A percentile compares a stretch with the other conserved stretches of the same genome.
Conservation (phyloP, 2,888 invertebrate genomes). For the Ypsolopha scabrella region DNA sequence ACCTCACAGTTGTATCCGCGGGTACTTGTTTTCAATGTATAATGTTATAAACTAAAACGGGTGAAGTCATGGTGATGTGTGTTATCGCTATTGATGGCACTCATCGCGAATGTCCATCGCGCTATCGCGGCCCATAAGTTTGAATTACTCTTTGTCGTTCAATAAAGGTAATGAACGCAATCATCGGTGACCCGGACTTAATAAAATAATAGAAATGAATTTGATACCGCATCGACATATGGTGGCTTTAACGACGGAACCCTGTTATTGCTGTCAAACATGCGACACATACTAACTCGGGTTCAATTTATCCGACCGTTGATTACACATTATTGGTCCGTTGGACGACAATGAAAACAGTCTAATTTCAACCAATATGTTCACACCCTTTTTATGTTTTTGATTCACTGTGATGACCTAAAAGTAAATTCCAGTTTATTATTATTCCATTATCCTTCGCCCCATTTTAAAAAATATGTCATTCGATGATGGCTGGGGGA, state of each 20-base stretch:
- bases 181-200: conserved; percentile 57
- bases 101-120: conserved; percentile 37
- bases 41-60: no score
- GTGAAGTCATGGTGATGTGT: no score
- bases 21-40: no score
- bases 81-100: not conserved
- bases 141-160: conserved; percentile 63
- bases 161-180: conserved; percentile 68
- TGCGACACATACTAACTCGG: conserved; percentile 65
- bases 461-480: conserved; percentile 68
- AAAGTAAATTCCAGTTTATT: conserved; percentile 70
- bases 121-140: conserved; percentile 64
- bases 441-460: conserved; percentile 67
- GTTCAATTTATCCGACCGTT: conserved; percentile 59
- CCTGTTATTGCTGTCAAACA: conserved; percentile 70
- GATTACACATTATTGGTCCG: conserved; percentile 67
- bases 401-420: conserved; percentile 64
- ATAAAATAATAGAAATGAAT: conserved; percentile 71
- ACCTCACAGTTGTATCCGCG: no score
- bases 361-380: conserved; percentile 58
- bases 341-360: conserved; percentile 57
- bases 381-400: conserved; percentile 66
- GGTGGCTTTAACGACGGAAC: conserved; percentile 57
- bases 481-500: conserved; percentile 59
- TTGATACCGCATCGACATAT: conserved; percentile 67